These are phyloP conservation scores for Luperina testacea DNA, from an alignment of 2,888 invertebrate species.

Conservation along the genomic window DNA sequence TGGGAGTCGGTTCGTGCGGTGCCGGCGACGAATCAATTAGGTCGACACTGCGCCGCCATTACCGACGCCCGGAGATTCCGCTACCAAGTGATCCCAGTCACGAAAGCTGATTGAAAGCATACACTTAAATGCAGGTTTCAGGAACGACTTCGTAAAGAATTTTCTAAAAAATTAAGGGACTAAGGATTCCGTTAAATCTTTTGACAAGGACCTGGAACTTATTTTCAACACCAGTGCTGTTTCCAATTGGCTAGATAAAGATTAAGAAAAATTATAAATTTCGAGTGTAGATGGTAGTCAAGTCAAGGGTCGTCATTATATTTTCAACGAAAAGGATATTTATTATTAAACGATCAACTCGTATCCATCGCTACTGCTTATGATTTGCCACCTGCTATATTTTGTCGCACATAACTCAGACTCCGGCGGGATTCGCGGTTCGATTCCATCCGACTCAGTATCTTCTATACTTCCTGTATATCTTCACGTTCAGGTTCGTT, in stretches of 20 bases:
- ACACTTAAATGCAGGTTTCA: conserved; percentile 12
- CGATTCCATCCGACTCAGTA: conserved; percentile 37
- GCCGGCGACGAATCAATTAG: conserved; percentile 75
- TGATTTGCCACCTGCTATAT: conserved; percentile 30
- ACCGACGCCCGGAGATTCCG: conserved; percentile 62
- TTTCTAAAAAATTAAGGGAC: too few relatives aligned
- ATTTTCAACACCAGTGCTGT: not conserved
- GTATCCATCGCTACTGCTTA: conserved; percentile 14
- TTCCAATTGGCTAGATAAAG: too few relatives aligned
- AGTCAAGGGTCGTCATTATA: not conserved
- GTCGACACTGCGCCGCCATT: conserved; percentile 70
- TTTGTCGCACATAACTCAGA: conserved; percentile 61
- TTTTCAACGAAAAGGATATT: not conserved
- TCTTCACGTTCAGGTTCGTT: conserved; percentile 29
- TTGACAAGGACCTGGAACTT: not conserved
- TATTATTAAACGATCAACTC: not conserved
- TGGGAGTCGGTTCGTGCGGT: conserved; percentile 14
- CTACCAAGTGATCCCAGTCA: conserved; percentile 30
- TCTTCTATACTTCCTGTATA: conserved; percentile 29
- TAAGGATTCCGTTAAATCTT: not conserved
- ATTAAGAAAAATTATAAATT: not conserved
- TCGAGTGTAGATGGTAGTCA: not conserved
- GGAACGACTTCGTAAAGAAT: too few relatives aligned
- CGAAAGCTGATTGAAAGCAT: conserved; percentile 35
- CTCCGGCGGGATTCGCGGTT: conserved; percentile 66